Conservation (phyloP, 1,140 invertebrate genomes). For the Melanaphis sacchari region DNA sequence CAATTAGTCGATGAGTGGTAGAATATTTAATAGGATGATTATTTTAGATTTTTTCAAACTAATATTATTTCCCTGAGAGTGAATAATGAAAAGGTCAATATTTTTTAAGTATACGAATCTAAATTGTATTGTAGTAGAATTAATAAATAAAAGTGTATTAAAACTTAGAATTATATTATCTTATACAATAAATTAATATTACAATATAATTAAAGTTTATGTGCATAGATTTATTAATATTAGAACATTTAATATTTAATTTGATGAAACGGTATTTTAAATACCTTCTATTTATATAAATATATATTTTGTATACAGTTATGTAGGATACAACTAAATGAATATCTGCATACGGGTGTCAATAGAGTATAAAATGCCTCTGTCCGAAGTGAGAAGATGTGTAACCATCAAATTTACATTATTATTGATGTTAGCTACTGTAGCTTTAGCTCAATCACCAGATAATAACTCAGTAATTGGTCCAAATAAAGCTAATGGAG, state of each 20-base stretch:
- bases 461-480: background rate
- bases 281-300: background rate
- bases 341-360: slow-evolving; percentile 43
- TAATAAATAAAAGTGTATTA: no score
- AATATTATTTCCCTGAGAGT: background rate
- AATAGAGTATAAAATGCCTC: slow-evolving; percentile 51
- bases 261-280: background rate
- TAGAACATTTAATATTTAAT: no score
- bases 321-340: slow-evolving; percentile 44
- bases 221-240: no score
- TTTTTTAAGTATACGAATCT: no score
- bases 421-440: slow-evolving; percentile 19
- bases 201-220: no score
- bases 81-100: background rate
- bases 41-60: background rate
- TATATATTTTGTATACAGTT: background rate
- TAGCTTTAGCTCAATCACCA: slow-evolving; percentile 5
- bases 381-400: slow-evolving; percentile 51
- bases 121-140: no score
- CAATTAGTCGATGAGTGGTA: background rate
- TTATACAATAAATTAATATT: no score
- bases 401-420: slow-evolving; percentile 48
- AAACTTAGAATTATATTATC: no score
- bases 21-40: background rate
- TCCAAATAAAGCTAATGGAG: slow-evolving; percentile 27